Evolutionary conservation across 1,140 invertebrate genomes (phyloP), one percentile per base, ranked within the genome.

Genomic region (Megalonaias nervosa): DNA sequence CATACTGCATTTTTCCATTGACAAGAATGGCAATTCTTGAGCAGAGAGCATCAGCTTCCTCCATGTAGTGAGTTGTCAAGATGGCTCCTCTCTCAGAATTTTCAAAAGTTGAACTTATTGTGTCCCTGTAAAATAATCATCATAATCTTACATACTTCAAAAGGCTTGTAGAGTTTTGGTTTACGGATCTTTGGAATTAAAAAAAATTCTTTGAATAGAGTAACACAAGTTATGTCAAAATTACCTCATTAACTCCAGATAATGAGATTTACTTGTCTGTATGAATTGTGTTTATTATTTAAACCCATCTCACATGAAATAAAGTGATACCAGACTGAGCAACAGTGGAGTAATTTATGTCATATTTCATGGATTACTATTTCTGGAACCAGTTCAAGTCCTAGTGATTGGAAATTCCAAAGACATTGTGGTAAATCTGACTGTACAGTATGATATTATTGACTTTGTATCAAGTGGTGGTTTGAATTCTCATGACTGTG

Each of bases 11-110:
- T 69, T 80, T 79, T n/a, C 92, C 92, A 82, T 91, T 92, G 58
- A 91, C 90, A 91, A 92, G 91, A 70, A 92, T 92, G 13, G 87
- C 90, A 31, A 92, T 81, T 21, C 91, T 80, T 62, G 82, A 86
- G 71, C 92, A 92, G 48, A 92, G 80, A 11, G 95, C 95, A 86
- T 97, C 96, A 58, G 95, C 96, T 91, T 97, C 96, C 89, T 97
- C 96, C 96, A 97, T 97, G 74, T 95, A 96, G 91, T 97, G 96
- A 79, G 96, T 97, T 17, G 96, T 97, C 69, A 97, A 88, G 81
- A 97, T 96, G 71, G 96, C 96, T 84, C 91, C 95, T 92, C 82
- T 67, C 71, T 93, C 92, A 74, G 93, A 93, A 58, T 65, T 65
- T 92, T 94, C 67, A 75, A 89, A 90, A 59, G 85, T 90, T 17